These are phyloP conservation scores for Crypturellus tataupa DNA, from an alignment of 2,797 vertebrate genomes.

Conservation along the genomic window DNA sequence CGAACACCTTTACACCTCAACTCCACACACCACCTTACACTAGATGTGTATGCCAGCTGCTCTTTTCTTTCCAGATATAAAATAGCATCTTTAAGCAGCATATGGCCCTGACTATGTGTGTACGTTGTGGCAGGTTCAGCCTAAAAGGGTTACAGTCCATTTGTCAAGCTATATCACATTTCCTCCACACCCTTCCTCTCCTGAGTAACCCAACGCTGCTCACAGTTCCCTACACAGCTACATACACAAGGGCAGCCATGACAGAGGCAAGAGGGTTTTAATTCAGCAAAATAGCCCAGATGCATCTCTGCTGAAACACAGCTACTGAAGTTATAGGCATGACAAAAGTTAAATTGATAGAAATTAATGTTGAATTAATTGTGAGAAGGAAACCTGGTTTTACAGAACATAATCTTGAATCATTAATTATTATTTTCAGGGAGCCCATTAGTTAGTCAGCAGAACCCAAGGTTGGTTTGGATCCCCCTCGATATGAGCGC, in stretches of 20 bases:
- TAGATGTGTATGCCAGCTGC: slow-evolving; percentile 41
- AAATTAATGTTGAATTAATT: background rate
- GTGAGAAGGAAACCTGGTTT: background rate
- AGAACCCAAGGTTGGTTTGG: background rate
- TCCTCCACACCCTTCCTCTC: slow-evolving; percentile 79
- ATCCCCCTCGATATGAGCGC: accelerated
- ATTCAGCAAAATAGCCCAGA: background rate
- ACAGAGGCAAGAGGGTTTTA: background rate
- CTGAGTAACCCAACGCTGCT: slow-evolving; percentile 43
- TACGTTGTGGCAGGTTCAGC: slow-evolving; percentile 52
- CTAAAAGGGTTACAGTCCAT: slow-evolving; percentile 66
- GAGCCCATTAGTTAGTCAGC: background rate
- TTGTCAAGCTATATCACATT: slow-evolving; percentile 76
- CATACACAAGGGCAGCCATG: background rate
- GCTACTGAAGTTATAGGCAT: slow-evolving; percentile 6
- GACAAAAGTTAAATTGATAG: slow-evolving; percentile 14
- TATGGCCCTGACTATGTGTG: slow-evolving; percentile 48
- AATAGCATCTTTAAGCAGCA: slow-evolving; percentile 63
- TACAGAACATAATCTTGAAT: background rate
- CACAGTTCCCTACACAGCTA: background rate
- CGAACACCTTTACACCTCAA: background rate
- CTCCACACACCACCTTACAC: background rate
- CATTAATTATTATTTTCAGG: background rate
- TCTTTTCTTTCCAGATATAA: slow-evolving; percentile 44
- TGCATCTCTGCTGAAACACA: accelerated